A percentile compares a stretch with the other conserved stretches of the same genome.
phyloP scores from a whole-genome alignment of 2,113 vertebrate genomes.

The Otolemur garnettii region DNA sequence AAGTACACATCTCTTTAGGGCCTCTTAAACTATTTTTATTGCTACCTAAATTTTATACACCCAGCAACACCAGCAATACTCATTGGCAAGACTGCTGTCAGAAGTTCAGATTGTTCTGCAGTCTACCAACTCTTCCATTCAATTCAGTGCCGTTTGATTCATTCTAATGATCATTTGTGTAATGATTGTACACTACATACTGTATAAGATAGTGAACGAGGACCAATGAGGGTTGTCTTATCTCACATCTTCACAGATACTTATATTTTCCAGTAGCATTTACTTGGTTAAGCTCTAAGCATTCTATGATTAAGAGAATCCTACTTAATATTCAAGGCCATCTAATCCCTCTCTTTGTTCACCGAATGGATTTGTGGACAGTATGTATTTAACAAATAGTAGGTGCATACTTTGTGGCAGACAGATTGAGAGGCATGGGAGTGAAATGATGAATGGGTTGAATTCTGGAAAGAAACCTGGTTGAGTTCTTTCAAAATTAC shows the following conservation, averaged over 20 bases:
- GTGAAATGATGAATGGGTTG: not conserved
- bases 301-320: not conserved
- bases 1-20: conserved; percentile 47
- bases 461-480: not conserved
- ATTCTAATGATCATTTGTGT: not conserved
- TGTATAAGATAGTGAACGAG: not conserved
- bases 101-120: not conserved
- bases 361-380: not conserved
- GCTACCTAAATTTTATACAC: conserved; percentile 54
- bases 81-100: not conserved
- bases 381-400: not conserved
- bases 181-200: rapidly evolving
- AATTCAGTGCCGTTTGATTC: not conserved
- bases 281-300: conserved; percentile 18
- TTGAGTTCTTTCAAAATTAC: conserved; percentile 12
- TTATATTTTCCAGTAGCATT: not conserved
- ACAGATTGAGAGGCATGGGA: not conserved
- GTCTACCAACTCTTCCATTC: not conserved
- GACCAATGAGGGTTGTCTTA: not conserved
- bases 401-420: not conserved
- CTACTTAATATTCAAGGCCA: not conserved
- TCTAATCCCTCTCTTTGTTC: not conserved
- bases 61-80: conserved; percentile 46
- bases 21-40: conserved; percentile 75
- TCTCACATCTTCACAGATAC: not conserved